Evolutionary conservation across 2,797 vertebrate species (phyloP).

Genomic region (Pitangus sulphuratus): DNA sequence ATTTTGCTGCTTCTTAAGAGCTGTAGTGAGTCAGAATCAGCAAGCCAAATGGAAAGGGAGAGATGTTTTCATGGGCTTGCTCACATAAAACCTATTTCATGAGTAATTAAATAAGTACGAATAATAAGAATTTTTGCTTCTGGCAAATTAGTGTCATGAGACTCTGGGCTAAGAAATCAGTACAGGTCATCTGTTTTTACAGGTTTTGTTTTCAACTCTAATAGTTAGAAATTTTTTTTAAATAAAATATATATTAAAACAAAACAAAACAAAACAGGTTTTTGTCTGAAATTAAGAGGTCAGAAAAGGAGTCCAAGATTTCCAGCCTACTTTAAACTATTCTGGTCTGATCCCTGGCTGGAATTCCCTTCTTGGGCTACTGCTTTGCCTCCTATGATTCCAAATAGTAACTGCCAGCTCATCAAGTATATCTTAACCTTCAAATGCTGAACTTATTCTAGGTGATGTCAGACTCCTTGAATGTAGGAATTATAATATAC

Average conservation of each 20-base stretch:
- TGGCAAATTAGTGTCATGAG: not conserved
- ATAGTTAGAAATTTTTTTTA: not conserved
- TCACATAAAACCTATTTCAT: not conserved
- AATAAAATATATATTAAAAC: not conserved
- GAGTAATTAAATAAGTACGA: not conserved
- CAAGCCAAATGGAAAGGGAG: not conserved
- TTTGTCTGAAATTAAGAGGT: not conserved
- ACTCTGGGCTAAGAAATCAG: not conserved
- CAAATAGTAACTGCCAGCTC: not conserved
- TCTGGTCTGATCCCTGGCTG: not conserved
- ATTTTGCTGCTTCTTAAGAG: not conserved
- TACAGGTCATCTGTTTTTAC: not conserved
- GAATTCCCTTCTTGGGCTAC: not conserved
- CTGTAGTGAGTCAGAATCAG: not conserved
- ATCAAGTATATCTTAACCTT: not conserved
- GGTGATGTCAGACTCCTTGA: not conserved
- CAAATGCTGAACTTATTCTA: not conserved
- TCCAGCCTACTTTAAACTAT: not conserved
- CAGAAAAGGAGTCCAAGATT: not conserved
- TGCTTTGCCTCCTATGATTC: not conserved
- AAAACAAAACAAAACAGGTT: fast-evolving
- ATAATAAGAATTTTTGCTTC: not conserved
- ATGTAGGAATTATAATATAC: not conserved
- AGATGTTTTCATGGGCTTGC: not conserved
- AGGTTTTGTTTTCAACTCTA: not conserved